Conservation (phyloP, 2,113 vertebrate genomes). For the Pica pica region DNA sequence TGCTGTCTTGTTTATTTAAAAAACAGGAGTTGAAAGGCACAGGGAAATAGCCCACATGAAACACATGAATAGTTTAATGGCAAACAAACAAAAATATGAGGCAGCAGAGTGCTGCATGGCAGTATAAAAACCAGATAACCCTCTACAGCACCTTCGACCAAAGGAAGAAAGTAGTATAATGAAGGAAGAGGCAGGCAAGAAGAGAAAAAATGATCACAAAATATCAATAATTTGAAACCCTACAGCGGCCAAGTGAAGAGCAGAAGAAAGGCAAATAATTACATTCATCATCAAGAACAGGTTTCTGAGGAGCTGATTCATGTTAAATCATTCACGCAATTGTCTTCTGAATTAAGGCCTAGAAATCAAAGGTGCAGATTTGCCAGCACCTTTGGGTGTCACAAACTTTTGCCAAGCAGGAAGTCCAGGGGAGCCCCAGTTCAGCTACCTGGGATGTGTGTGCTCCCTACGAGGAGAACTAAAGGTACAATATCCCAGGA, state of each 20-base stretch:
- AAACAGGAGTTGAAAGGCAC: neutral
- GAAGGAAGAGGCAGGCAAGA: neutral
- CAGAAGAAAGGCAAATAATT: neutral
- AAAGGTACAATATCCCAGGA: neutral
- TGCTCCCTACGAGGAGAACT: neutral
- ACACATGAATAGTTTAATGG: neutral
- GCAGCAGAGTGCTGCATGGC: neutral
- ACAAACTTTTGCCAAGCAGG: neutral
- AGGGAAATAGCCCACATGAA: neutral
- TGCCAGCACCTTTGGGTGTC: neutral
- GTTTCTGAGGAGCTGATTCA: neutral
- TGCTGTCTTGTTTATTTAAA: neutral
- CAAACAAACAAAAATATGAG: neutral
- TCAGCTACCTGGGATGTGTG: fast-evolving
- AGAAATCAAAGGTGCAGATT: neutral
- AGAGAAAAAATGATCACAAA: neutral
- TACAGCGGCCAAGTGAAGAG: neutral
- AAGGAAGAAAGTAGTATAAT: neutral
- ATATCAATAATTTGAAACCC: neutral
- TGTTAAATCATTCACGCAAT: neutral
- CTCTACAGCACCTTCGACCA: fast-evolving
- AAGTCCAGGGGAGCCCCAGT: neutral
- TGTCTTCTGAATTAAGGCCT: neutral
- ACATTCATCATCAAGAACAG: neutral
- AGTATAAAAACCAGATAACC: neutral